Base-by-base conservation (phyloP, 2,113 vertebrate species). In the Apteryx owenii region DNA sequence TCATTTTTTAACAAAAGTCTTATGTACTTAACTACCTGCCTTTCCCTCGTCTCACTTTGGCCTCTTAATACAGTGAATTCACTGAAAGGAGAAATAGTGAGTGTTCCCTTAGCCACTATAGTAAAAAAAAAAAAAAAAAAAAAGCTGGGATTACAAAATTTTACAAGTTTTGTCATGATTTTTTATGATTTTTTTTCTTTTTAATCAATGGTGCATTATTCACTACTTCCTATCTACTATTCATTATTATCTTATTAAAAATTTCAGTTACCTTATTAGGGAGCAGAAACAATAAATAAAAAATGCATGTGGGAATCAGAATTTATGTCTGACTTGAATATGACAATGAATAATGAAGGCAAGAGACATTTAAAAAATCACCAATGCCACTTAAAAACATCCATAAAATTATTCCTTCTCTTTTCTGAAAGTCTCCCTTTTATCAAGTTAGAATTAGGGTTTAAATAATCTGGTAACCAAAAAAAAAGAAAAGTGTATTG, bases 221-320 rank as follows among this genome's bases (percentile, higher is more conserved):
- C 64, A 94, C 65, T 79, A 65, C 73, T 95, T 87, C 6, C 26
- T 25, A 72, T 76, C 20, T 86, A 65, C 73, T 90, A 72, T 93
- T 95, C 51, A 81, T 93, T 89, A 88, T 79, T 86, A 88, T 94
- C 46, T 76, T 91, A 94, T 96, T 95, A 81, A 90, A 92, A 75
- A 62, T 91, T 88, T 80, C 54, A 40, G 12, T 84, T 42, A 56
- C 50, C 42, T 38, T 86, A 88, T 84, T 88, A 90, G 19, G 13
- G 15, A 85, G 56, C 14, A 81, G 90, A 76, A 95, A 90, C n/a
- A 94, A 90, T 94, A 93, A 96, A 96, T 93, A 89, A 91, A 87
- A 95, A 86, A 85, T 87, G 31, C 65, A 69, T 61, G 44, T 85
- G 44, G 29, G 62, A 93, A 90, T 92, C 25, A 87, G 53, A 86